A percentile compares a stretch with the other conserved stretches of the same genome.
Evolutionary conservation across 2,113 vertebrate genomes (phyloP).

Genomic region (Okapia johnstoni): DNA sequence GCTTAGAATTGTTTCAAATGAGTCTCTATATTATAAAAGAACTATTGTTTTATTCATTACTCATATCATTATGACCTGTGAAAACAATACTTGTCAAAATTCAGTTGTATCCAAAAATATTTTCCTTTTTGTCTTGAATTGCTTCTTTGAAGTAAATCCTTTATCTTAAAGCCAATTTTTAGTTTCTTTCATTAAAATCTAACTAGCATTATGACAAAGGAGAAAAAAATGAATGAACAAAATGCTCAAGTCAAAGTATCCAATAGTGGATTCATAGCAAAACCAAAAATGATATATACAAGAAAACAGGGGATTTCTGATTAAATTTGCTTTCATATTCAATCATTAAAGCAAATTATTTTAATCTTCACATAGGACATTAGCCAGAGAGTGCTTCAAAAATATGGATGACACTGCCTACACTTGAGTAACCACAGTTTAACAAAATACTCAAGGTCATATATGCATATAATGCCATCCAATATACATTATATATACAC

Average conservation of each 20-base stretch:
- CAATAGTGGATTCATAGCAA: background rate
- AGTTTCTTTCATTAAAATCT: slow-evolving; percentile 47
- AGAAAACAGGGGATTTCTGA: background rate
- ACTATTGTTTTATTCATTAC: background rate
- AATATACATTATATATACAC: background rate
- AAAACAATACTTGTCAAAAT: slow-evolving; percentile 35
- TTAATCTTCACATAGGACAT: background rate
- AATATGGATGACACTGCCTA: background rate
- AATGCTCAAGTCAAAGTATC: slow-evolving; percentile 5
- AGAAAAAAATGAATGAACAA: slow-evolving; percentile 21
- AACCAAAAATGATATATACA: slow-evolving; percentile 35
- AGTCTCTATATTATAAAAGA: slow-evolving; percentile 27
- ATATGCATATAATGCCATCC: background rate
- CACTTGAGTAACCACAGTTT: background rate
- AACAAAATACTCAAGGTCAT: background rate
- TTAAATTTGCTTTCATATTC: slow-evolving; percentile 52
- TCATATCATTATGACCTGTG: background rate
- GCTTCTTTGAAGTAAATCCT: slow-evolving; percentile 36
- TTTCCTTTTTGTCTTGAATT: slow-evolving; percentile 21
- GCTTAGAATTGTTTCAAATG: background rate
- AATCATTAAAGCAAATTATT: slow-evolving; percentile 12
- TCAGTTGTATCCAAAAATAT: slow-evolving; percentile 22
- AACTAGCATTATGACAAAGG: background rate
- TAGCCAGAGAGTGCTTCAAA: slow-evolving; percentile 6
- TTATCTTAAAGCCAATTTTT: slow-evolving; percentile 48